Conservation (phyloP, 2,888 invertebrate genomes). For the Empis stercorea region DNA sequence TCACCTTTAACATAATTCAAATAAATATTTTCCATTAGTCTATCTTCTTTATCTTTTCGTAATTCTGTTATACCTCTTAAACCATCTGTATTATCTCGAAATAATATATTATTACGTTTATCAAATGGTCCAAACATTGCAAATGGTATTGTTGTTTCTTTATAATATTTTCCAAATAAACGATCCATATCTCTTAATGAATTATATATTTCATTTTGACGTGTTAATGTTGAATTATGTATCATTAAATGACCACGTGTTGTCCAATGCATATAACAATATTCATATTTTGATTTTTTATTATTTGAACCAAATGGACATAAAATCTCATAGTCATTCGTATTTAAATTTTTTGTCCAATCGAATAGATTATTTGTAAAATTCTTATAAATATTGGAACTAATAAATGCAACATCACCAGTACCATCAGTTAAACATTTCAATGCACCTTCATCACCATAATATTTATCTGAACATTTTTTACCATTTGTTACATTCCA, state of each 20-base stretch:
- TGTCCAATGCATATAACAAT: conserved; percentile 55
- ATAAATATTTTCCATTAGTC: conserved; percentile 30
- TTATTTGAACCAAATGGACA: conserved; percentile 40
- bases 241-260: conserved; percentile 55
- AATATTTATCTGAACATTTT: conserved; percentile 30
- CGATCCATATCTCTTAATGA: conserved; percentile 56
- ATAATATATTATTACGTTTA: conserved; percentile 48
- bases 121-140: conserved; percentile 58
- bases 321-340: conserved; percentile 40
- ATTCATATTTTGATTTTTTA: conserved; percentile 25
- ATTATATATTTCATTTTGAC: conserved; percentile 55
- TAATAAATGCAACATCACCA: conserved; percentile 69
- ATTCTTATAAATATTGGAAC: conserved; percentile 46
- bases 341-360: conserved; percentile 32
- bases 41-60: conserved; percentile 22
- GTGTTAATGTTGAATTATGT: conserved; percentile 39
- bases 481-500: conserved; percentile 32
- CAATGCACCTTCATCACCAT: conserved; percentile 50
- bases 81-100: conserved; percentile 35
- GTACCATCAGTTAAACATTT: conserved; percentile 51
- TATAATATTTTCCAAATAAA: conserved; percentile 51
- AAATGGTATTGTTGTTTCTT: conserved; percentile 47
- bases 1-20: conserved; percentile 22
- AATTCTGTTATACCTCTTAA: conserved; percentile 25
- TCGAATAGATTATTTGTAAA: conserved; percentile 41